Evolutionary conservation across 2,113 vertebrate genomes (phyloP).

Genomic region (Polypterus senegalus): DNA sequence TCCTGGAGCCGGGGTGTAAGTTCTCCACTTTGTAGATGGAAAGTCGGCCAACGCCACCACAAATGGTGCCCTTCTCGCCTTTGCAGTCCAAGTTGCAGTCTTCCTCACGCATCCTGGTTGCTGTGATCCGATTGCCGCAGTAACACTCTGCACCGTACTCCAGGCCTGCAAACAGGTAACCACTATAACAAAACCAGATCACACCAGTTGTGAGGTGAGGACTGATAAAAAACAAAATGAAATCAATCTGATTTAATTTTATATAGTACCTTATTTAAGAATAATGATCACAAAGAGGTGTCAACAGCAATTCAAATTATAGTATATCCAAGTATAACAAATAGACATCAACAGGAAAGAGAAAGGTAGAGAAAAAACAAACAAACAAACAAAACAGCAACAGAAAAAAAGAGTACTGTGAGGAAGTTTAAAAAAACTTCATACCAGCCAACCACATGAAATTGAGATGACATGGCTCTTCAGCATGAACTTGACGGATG

Average conservation of each 20-base stretch:
- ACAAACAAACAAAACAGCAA: no score
- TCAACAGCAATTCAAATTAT: no score
- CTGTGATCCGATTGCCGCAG: conserved; percentile 73
- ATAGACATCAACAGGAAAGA: no score
- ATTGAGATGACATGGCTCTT: no score
- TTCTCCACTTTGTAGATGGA: conserved; percentile 75
- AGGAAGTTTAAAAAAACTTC: no score
- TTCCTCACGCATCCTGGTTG: conserved; percentile 34
- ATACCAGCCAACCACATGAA: no score
- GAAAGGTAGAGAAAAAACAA: no score
- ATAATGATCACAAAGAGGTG: no score
- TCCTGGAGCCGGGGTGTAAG: conserved; percentile 42
- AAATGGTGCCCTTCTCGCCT: conserved; percentile 64
- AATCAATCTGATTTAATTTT: neutral
- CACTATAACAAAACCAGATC: conserved; percentile 42
- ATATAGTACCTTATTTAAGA: no score
- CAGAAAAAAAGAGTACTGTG: no score
- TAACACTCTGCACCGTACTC: conserved; percentile 82
- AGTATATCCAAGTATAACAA: no score
- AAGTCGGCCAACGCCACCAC: conserved; percentile 71
- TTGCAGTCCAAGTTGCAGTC: conserved; percentile 79
- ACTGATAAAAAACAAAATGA: conserved; percentile 8
- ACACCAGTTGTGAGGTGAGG: neutral
- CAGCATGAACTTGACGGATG: no score
- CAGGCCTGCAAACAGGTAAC: conserved; percentile 75